These are phyloP conservation scores for Venusia cambrica DNA, from an alignment of 2,888 invertebrate genomes.

Conservation along the genomic window DNA sequence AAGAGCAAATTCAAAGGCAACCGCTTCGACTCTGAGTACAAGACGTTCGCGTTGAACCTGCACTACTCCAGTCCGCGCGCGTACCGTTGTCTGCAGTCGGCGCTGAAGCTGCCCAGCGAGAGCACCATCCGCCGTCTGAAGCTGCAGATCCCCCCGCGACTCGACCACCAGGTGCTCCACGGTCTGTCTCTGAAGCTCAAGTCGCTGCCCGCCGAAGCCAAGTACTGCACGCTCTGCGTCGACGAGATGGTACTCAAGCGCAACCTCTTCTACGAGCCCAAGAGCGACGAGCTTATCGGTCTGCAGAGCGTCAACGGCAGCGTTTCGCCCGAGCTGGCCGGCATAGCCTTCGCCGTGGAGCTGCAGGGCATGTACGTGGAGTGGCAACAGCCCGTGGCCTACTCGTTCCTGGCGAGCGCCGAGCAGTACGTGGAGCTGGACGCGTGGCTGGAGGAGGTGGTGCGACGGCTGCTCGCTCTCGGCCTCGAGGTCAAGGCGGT, in stretches of 20 bases:
- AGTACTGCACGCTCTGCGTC: slow-evolving; percentile 32
- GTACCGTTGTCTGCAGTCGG: slow-evolving; percentile 27
- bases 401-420: slow-evolving; percentile 26
- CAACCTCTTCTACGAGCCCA: slow-evolving; percentile 29
- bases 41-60: slow-evolving; percentile 30
- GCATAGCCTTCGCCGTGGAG: slow-evolving; percentile 15
- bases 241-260: slow-evolving; percentile 34
- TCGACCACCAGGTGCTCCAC: slow-evolving; percentile 23
- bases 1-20: slow-evolving; percentile 29
- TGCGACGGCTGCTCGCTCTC: slow-evolving; percentile 14
- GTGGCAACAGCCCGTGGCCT: slow-evolving; percentile 22
- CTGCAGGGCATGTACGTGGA: slow-evolving; percentile 19
- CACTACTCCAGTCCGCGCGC: slow-evolving; percentile 32
- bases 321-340: slow-evolving; percentile 17
- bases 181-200: slow-evolving; percentile 20
- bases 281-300: slow-evolving; percentile 31
- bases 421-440: slow-evolving; percentile 30
- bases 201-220: slow-evolving; percentile 18
- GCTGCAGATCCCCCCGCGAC: slow-evolving; percentile 22
- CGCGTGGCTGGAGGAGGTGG: slow-evolving; percentile 21
- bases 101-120: slow-evolving; percentile 30
- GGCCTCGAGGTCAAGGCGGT: slow-evolving; percentile 19
- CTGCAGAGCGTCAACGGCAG: slow-evolving; percentile 33
- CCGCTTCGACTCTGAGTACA: slow-evolving; percentile 26
- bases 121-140: slow-evolving; percentile 26